Evolutionary conservation across 2,888 invertebrate genomes (phyloP).

Genomic region (Chorisops tibialis): DNA sequence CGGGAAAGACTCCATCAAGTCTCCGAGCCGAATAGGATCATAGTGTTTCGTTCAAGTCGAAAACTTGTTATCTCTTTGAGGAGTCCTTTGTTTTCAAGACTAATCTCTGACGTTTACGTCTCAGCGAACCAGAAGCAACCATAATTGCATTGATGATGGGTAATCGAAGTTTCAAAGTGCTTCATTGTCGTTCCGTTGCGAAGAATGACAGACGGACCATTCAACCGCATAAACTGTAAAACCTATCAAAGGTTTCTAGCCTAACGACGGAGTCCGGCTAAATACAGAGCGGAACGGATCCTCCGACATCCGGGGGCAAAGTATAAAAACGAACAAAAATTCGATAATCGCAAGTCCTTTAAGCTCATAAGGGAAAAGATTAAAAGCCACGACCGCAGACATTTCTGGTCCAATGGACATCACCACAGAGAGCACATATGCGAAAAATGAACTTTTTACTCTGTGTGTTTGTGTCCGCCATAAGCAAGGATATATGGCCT

Average conservation of each 20-base stretch:
- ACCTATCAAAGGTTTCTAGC: conserved; percentile 13
- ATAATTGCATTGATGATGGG: conserved; percentile 4
- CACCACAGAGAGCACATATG: conserved; percentile 34
- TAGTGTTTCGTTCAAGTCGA: background rate
- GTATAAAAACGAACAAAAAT: conserved; percentile 14
- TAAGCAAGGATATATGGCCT: background rate
- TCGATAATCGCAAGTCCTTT: conserved; percentile 29
- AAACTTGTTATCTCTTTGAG: conserved; percentile 17
- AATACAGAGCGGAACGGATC: background rate
- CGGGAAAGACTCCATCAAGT: background rate
- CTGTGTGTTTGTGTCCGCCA: background rate
- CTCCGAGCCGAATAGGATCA: background rate
- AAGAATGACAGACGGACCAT: conserved; percentile 15
- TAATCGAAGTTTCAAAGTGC: conserved; percentile 16
- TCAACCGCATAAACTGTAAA: conserved; percentile 22
- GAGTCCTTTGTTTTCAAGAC: conserved; percentile 19
- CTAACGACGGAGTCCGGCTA: background rate
- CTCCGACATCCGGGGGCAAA: conserved; percentile 3
- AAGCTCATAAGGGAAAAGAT: conserved; percentile 36
- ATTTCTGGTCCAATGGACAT: conserved; percentile 39
- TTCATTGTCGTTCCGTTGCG: background rate
- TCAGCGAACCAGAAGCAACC: conserved; percentile 18
- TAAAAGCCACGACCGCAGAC: conserved; percentile 40
- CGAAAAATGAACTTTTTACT: conserved; percentile 21
- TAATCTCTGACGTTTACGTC: conserved; percentile 21